Evolutionary conservation across 2,113 vertebrate species (phyloP).

Genomic region (Cyprinodon brontotheroides): DNA sequence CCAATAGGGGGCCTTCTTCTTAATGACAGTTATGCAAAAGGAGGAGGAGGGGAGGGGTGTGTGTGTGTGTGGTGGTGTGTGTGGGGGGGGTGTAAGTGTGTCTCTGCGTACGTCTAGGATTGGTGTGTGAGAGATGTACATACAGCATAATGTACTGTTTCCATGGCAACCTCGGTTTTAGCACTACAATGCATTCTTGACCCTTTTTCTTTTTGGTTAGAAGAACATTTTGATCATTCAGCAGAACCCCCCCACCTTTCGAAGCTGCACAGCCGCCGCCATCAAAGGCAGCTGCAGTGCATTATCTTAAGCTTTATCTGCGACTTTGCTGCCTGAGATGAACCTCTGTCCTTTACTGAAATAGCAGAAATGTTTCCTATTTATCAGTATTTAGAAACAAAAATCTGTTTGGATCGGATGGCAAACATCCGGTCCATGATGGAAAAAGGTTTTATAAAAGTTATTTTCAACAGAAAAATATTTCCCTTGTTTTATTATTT

Average conservation of each 20-base stretch:
- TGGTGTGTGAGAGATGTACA: slow-evolving; percentile 45
- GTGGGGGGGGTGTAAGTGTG: slow-evolving; percentile 5
- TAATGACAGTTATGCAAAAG: slow-evolving; percentile 61
- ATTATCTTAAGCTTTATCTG: not conserved
- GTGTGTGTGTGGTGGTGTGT: slow-evolving; percentile 17
- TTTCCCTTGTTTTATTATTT: too few species aligned
- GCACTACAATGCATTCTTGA: slow-evolving; percentile 48
- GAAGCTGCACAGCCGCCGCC: not conserved
- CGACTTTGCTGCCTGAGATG: not conserved
- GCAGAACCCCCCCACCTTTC: not conserved
- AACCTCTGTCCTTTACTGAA: not conserved
- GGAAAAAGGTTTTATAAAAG: too few species aligned
- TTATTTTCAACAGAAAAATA: too few species aligned
- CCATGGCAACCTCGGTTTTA: slow-evolving; percentile 60
- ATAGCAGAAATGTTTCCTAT: not conserved
- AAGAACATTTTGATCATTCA: slow-evolving; percentile 60
- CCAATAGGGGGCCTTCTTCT: slow-evolving; percentile 56
- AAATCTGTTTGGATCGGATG: not conserved
- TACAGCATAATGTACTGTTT: slow-evolving; percentile 62
- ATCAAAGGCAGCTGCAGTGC: not conserved
- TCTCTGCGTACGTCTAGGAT: slow-evolving; percentile 14
- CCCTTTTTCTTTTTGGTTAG: slow-evolving; percentile 53
- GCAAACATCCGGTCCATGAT: too few species aligned
- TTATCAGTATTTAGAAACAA: not conserved
- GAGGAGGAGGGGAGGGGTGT: slow-evolving; percentile 15